These are phyloP conservation scores for Drosophila bunnanda DNA, from an alignment of 2,888 invertebrate genomes.

Conservation along the genomic window DNA sequence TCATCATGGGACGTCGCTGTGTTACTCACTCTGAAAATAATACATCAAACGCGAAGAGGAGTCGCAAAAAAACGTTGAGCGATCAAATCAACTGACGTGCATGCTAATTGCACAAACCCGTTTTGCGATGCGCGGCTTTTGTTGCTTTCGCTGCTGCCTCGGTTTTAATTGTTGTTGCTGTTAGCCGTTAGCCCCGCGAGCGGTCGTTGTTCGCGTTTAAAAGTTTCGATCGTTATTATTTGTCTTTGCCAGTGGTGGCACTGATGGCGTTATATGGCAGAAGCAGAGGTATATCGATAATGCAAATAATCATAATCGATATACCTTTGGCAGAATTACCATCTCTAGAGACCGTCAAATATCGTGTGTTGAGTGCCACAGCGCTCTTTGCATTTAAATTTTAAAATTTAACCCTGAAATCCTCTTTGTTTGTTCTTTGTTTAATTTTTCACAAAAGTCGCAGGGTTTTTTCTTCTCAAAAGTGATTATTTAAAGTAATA, in stretches of 20 bases:
- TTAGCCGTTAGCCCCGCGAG: constrained; percentile 7
- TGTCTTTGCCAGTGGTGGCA: neutral
- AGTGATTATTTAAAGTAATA: neutral
- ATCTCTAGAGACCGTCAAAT: too few species aligned
- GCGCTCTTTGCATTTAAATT: too few species aligned
- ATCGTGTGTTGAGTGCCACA: too few species aligned
- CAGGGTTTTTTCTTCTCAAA: neutral
- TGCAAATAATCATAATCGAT: neutral
- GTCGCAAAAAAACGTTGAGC: constrained; percentile 16
- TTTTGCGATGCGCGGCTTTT: constrained; percentile 41
- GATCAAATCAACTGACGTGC: constrained; percentile 60
- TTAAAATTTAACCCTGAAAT: too few species aligned
- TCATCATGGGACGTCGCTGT: constrained; percentile 2
- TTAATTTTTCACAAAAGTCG: neutral
- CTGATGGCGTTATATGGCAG: neutral
- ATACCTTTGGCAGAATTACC: neutral
- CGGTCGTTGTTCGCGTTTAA: constrained; percentile 5
- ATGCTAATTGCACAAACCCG: constrained; percentile 75
- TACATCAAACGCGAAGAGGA: constrained; percentile 14
- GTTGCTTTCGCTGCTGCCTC: constrained; percentile 8
- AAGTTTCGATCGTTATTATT: constrained; percentile 13
- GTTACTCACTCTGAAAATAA: constrained; percentile 4
- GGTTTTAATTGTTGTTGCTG: constrained; percentile 8
- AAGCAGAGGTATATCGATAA: neutral
- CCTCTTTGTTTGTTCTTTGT: too few species aligned